Evolutionary conservation across 2,797 vertebrate genomes (phyloP).

Genomic region (Microctenopoma stevenorrisi): DNA sequence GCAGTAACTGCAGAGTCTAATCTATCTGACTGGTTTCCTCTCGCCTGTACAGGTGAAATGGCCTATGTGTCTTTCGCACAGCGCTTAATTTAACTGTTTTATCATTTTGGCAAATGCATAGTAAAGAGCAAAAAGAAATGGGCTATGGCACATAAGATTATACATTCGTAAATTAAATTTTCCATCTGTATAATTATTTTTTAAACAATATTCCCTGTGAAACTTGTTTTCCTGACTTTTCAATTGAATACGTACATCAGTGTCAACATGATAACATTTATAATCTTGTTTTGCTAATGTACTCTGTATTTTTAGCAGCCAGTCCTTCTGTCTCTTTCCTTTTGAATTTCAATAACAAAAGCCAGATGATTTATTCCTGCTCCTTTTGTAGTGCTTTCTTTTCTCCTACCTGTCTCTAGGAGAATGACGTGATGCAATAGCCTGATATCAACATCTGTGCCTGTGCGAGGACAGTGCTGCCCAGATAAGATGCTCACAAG

Average conservation of each 20-base stretch:
- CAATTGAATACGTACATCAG: slow-evolving; percentile 18
- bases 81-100: slow-evolving; percentile 9
- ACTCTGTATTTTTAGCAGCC: slow-evolving; percentile 49
- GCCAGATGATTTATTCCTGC: slow-evolving; percentile 60
- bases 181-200: slow-evolving; percentile 6
- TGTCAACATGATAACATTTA: slow-evolving; percentile 34
- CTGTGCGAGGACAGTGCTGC: slow-evolving; percentile 46
- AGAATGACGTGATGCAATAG: slow-evolving; percentile 64
- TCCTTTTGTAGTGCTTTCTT: slow-evolving; percentile 56
- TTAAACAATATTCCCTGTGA: neutral
- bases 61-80: neutral
- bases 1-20: no score
- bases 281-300: slow-evolving; percentile 39
- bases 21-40: neutral
- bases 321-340: slow-evolving; percentile 7
- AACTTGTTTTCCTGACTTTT: slow-evolving; percentile 32
- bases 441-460: slow-evolving; percentile 64
- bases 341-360: slow-evolving; percentile 65
- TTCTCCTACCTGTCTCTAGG: slow-evolving; percentile 57
- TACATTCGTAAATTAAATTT: slow-evolving; percentile 6
- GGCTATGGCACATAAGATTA: neutral
- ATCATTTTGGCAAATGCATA: slow-evolving; percentile 12
- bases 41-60: neutral
- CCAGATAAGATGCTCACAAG: slow-evolving; percentile 54
- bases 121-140: slow-evolving; percentile 9